Conservation (phyloP, 2,113 vertebrate genomes). For the Tricholaema leucomelas region DNA sequence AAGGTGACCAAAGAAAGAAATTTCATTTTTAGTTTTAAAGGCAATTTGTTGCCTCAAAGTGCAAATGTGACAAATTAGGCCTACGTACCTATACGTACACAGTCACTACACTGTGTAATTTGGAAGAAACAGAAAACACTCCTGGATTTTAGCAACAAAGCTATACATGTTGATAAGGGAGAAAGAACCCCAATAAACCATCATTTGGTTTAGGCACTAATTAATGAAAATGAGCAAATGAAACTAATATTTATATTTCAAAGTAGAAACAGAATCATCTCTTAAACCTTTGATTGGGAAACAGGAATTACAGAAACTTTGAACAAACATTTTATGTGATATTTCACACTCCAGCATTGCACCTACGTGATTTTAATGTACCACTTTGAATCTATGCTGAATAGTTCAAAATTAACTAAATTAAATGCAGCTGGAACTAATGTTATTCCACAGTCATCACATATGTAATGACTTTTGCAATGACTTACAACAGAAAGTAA, state of each 20-base stretch:
- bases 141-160: neutral
- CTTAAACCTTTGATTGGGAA: neutral
- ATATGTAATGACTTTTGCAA: neutral
- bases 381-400: neutral
- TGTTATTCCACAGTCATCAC: neutral
- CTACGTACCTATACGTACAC: neutral
- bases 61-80: neutral
- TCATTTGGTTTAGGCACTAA: neutral
- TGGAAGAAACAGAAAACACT: neutral
- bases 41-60: slow-evolving; percentile 37
- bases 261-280: neutral
- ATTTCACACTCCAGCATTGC: neutral
- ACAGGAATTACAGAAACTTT: neutral
- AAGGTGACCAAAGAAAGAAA: neutral
- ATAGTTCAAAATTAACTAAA: slow-evolving; percentile 9
- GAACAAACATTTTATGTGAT: neutral
- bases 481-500: neutral
- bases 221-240: slow-evolving; percentile 5
- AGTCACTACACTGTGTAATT: neutral
- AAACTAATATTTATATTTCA: neutral
- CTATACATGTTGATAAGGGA: neutral
- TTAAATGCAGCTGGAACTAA: neutral
- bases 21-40: slow-evolving; percentile 41
- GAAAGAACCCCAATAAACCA: neutral
- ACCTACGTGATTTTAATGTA: neutral